Conservation (phyloP, 2,113 vertebrate genomes). For the Paramormyrops kingsleyae region DNA sequence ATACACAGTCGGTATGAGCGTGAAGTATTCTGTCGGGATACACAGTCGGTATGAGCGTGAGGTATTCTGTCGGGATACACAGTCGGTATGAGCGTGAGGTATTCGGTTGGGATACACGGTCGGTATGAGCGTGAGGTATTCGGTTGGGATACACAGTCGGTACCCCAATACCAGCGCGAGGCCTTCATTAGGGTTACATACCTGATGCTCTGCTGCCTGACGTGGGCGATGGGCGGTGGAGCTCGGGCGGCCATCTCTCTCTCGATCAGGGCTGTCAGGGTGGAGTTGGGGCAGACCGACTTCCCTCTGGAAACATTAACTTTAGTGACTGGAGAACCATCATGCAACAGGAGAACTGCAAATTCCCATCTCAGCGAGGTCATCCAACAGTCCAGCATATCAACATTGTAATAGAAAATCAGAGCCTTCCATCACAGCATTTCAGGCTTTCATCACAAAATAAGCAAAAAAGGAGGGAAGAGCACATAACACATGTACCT, state of each 20-base stretch:
- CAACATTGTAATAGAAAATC: background rate
- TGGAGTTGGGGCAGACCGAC: slow-evolving; percentile 73
- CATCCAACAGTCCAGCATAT: background rate
- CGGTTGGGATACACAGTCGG: background rate
- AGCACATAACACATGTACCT: background rate
- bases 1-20: background rate
- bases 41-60: background rate
- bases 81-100: background rate
- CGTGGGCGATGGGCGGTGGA: slow-evolving; percentile 85
- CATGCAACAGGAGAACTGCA: background rate
- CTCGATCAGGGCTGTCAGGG: slow-evolving; percentile 79
- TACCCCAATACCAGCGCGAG: background rate
- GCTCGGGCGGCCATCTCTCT: slow-evolving; percentile 73
- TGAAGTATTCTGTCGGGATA: background rate
- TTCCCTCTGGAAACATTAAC: slow-evolving; percentile 71
- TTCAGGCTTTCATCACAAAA: background rate
- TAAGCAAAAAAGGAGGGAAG: background rate
- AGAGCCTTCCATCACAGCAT: background rate
- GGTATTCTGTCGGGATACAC: background rate
- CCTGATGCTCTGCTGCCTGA: slow-evolving; percentile 84
- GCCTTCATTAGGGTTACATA: slow-evolving; percentile 46
- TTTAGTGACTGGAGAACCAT: background rate
- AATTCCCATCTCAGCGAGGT: background rate
- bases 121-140: background rate
- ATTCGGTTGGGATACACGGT: too few species aligned